Percentiles rank a stretch among this genome's conserved stretches.
These are phyloP conservation scores for Psilopogon haemacephalus DNA, from an alignment of 2,113 vertebrate genomes.

Conservation along the genomic window DNA sequence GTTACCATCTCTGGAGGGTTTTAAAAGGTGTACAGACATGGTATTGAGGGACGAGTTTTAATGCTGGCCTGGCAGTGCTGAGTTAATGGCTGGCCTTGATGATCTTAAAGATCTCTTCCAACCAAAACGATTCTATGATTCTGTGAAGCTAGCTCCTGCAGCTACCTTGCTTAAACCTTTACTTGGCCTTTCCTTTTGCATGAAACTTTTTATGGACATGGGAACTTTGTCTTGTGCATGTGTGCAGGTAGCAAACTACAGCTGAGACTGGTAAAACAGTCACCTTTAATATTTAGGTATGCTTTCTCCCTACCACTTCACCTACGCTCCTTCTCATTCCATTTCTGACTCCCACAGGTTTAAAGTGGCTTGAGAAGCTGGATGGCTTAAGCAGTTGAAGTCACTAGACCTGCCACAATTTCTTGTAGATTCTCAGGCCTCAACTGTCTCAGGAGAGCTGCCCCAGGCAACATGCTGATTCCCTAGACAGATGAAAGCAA, in stretches of 20 bases:
- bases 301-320: not conserved
- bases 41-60: no score
- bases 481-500: accelerated
- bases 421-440: not conserved
- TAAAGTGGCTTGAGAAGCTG: accelerated
- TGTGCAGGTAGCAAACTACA: accelerated
- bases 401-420: not conserved
- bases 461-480: accelerated
- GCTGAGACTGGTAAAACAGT: accelerated
- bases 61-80: no score
- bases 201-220: accelerated
- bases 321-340: not conserved
- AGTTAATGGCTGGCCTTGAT: no score
- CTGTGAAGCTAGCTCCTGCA: not conserved
- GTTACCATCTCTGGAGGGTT: no score
- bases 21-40: no score
- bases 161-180: no score
- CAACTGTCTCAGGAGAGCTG: not conserved
- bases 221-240: accelerated
- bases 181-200: not conserved
- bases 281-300: accelerated
- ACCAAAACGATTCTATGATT: no score
- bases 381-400: no score
- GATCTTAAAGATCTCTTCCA: no score
- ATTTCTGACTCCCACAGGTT: no score